Evolutionary conservation across 2,888 invertebrate genomes (phyloP).

Genomic region (Serripes groenlandicus): DNA sequence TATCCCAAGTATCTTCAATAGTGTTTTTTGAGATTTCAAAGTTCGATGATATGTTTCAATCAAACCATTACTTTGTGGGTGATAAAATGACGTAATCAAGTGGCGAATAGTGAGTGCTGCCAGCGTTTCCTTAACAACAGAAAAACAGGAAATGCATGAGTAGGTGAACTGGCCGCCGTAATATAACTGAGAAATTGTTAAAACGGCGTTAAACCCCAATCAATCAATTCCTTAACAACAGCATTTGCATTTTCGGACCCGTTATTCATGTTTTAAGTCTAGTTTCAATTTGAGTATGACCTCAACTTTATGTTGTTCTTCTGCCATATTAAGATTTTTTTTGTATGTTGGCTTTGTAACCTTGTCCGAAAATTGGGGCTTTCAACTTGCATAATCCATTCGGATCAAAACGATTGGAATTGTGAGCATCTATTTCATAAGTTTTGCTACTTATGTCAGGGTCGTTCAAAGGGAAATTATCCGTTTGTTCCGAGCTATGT

Average conservation of each 20-base stretch:
- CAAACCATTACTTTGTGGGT: constrained; percentile 24
- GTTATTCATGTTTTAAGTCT: not conserved
- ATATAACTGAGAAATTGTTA: too few relatives aligned
- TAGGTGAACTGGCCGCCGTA: too few relatives aligned
- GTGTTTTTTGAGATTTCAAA: too few relatives aligned
- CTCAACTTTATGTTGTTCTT: too few relatives aligned
- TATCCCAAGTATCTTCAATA: constrained; percentile 60
- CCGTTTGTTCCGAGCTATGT: not conserved
- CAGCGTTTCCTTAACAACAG: constrained; percentile 32
- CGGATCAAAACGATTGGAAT: constrained; percentile 55
- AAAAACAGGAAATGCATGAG: too few relatives aligned
- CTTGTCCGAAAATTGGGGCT: too few relatives aligned
- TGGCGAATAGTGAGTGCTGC: constrained; percentile 32
- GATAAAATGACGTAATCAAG: constrained; percentile 24
- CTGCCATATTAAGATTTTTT: not conserved
- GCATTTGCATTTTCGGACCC: not conserved
- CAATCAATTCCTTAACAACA: too few relatives aligned
- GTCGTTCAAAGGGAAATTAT: constrained; percentile 1
- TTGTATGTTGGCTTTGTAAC: not conserved
- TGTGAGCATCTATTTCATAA: constrained; percentile 42
- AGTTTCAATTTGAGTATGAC: too few relatives aligned
- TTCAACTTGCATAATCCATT: constrained; percentile 62
- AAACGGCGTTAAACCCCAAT: too few relatives aligned
- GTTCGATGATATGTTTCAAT: constrained; percentile 46
- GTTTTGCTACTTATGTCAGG: constrained; percentile 48